Base-by-base conservation (phyloP, 2,797 vertebrate species). In the Chrysocyon brachyurus region DNA sequence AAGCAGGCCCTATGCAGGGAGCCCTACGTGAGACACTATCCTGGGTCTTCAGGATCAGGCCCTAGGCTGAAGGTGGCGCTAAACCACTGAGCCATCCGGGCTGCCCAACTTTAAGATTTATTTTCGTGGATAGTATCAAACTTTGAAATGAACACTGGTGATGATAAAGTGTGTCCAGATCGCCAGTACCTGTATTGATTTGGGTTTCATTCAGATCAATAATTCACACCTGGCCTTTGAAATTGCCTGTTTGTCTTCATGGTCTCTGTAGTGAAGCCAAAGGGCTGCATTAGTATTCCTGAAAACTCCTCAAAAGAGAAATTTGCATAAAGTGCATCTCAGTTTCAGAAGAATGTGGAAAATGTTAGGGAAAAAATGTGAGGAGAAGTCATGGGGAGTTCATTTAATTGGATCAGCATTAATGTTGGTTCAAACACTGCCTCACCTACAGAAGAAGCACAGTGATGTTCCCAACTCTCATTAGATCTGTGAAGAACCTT, bases 291-390 rank as follows among this genome's bases (percentile, higher is more conserved):
- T 21, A 57, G 5, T 52, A 66, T 57, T 75, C 36, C 59, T 5
- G 16, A 90, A 49, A 77, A 81, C 3, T 59, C 72, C 52, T 90
- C 70, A 52, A 26, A 84, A 64, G 22, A 81, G 16, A 81, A 33
- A 64, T 17, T 54, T 85, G 21, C 26, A 59, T 79, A 63, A 78
- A 82, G 57, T 14, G 26, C 52, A 31, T 56, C 28, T 49, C 21
- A 40, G 85, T 57, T 84, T 85, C 86, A 73, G 54, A 57, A 22
- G 33, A 91, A 64, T 17, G 6, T 64, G 70, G 24, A 84, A 73
- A 72, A 84, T 64, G 4, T 63, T 19, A 3, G 4, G 40, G 16
- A 1, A 2, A 57, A 46, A 64, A 28, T 12, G 17, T 72, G 52
- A 87, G 5, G 7, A 77, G 9, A 83, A 75, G 22, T 19, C 7